These are phyloP conservation scores for Pyrrhia umbra DNA, from an alignment of 2,888 invertebrate species.

Conservation along the genomic window DNA sequence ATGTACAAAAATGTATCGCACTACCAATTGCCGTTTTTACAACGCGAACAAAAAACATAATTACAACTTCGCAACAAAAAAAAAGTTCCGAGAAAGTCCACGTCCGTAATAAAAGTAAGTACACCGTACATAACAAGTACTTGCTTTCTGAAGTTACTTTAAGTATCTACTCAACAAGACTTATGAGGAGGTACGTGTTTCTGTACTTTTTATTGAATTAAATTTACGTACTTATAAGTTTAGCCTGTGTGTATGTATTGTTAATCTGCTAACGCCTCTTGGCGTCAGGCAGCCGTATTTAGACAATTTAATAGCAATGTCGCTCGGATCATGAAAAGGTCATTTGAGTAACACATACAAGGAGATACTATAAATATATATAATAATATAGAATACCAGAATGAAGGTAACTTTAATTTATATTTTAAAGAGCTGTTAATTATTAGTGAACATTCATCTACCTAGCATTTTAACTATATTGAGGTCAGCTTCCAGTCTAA, in stretches of 20 bases:
- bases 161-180: slow-evolving; percentile 66
- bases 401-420: no score
- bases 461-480: no score
- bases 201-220: slow-evolving; percentile 62
- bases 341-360: no score
- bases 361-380: no score
- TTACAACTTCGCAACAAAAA: slow-evolving; percentile 40
- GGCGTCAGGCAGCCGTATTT: neutral
- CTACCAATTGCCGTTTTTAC: slow-evolving; percentile 3
- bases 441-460: no score
- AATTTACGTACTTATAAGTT: slow-evolving; percentile 53
- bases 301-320: neutral
- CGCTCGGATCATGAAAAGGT: neutral
- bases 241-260: slow-evolving; percentile 11
- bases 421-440: no score
- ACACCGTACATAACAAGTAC: slow-evolving; percentile 61
- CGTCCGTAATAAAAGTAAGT: slow-evolving; percentile 41
- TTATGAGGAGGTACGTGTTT: slow-evolving; percentile 65
- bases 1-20: slow-evolving; percentile 12
- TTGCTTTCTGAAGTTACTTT: slow-evolving; percentile 64
- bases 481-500: no score
- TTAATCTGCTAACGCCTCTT: slow-evolving; percentile 15
- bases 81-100: slow-evolving; percentile 52
- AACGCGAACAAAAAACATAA: slow-evolving; percentile 45
- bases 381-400: no score